Percentiles rank a stretch among this genome's conserved stretches.
phyloP scores from a whole-genome alignment of 2,797 vertebrate species.

The Phrynocephalus vlangalii region DNA sequence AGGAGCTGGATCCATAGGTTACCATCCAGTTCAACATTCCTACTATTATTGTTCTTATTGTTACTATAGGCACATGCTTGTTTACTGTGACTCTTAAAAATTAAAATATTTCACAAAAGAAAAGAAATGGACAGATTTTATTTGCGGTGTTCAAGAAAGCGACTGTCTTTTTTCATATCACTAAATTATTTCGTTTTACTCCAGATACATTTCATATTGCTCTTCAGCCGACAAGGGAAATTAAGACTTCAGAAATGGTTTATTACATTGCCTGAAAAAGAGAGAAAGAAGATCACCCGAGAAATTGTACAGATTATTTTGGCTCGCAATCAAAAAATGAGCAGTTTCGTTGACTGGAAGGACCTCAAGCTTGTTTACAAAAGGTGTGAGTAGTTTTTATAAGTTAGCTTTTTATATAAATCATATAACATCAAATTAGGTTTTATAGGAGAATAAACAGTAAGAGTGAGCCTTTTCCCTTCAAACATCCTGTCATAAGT shows the following conservation, averaged over 20 bases:
- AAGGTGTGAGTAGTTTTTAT: constrained; percentile 85
- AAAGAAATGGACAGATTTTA: background rate
- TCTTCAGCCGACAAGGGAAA: constrained; percentile 98
- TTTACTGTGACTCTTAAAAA: no score
- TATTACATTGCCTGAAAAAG: constrained; percentile 87
- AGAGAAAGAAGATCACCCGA: constrained; percentile 94
- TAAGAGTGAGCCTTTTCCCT: background rate
- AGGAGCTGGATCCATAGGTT: no score
- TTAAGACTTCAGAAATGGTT: constrained; percentile 98
- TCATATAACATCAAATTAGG: background rate
- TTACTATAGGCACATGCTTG: no score
- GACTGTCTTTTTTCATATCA: constrained; percentile 31
- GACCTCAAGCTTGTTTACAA: constrained; percentile 98
- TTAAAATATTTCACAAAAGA: no score
- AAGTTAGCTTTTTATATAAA: constrained; percentile 41
- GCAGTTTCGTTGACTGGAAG: constrained; percentile 97
- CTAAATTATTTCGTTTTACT: constrained; percentile 58
- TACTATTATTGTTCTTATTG: no score
- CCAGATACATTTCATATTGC: constrained; percentile 95
- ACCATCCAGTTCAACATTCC: no score
- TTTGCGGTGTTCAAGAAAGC: background rate
- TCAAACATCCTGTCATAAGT: constrained; percentile 22
- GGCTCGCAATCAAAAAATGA: constrained; percentile 88
- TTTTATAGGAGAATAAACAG: background rate
- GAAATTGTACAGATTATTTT: constrained; percentile 93